Percentiles rank a stretch among this genome's conserved stretches.
phyloP scores from a whole-genome alignment of 2,888 invertebrate species.

The Panopea generosa region DNA sequence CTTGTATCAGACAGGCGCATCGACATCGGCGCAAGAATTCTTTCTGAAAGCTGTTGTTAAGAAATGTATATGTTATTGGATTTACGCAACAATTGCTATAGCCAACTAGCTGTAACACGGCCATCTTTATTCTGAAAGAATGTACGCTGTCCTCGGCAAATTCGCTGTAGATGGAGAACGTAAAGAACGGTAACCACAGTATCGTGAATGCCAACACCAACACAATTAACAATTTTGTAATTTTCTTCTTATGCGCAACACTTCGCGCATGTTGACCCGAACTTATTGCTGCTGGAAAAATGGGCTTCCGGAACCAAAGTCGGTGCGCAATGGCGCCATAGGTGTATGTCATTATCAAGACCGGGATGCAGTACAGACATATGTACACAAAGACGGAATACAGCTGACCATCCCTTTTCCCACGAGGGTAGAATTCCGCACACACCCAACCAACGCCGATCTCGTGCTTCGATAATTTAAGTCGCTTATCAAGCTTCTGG shows the following conservation, averaged over 20 bases:
- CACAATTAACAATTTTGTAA: conserved; percentile 75
- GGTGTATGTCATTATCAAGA: conserved; percentile 71
- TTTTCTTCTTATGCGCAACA: conserved; percentile 69
- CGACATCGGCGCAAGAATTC: conserved; percentile 57
- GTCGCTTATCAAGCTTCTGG: conserved; percentile 67
- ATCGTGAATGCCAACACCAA: conserved; percentile 75
- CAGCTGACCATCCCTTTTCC: conserved; percentile 48
- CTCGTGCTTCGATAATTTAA: conserved; percentile 54
- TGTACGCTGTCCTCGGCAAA: conserved; percentile 47
- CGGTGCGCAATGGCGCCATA: conserved; percentile 74
- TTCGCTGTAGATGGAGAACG: conserved; percentile 70
- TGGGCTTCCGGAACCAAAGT: conserved; percentile 74
- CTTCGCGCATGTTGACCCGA: conserved; percentile 65
- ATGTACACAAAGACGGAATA: conserved; percentile 72
- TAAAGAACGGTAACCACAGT: conserved; percentile 79
- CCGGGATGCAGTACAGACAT: conserved; percentile 72
- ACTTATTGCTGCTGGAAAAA: conserved; percentile 70
- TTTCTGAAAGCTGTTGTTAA: conserved; percentile 78
- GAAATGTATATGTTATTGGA: conserved; percentile 80
- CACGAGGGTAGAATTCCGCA: conserved; percentile 69
- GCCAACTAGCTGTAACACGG: conserved; percentile 75
- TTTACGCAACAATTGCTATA: conserved; percentile 79
- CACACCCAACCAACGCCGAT: conserved; percentile 68
- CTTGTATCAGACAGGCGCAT: conserved; percentile 5
- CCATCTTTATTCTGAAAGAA: conserved; percentile 64